Evolutionary conservation across 2,113 vertebrate genomes (phyloP).

Genomic region (Prunella fulvescens): DNA sequence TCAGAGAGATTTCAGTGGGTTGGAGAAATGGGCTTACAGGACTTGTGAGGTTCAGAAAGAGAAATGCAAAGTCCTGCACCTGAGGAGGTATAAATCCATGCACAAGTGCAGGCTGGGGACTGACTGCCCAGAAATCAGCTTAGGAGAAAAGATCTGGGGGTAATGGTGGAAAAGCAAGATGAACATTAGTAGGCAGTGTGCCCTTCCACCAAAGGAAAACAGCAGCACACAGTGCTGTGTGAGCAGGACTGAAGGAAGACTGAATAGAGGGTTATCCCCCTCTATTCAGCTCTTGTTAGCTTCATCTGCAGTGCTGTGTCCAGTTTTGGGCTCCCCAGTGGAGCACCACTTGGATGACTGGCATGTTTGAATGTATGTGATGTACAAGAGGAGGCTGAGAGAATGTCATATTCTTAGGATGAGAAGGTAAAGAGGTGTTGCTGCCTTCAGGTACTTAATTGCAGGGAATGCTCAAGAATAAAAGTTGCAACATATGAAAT

Average conservation of each 20-base stretch:
- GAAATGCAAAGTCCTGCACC: neutral
- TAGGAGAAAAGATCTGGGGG: neutral
- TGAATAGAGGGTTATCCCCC: neutral
- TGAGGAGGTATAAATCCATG: neutral
- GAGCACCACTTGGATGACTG: neutral
- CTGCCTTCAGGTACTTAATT: neutral
- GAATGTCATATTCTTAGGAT: neutral
- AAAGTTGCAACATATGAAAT: too few relatives aligned
- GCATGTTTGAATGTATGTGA: neutral
- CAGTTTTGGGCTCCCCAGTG: neutral
- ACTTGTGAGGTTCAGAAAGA: too few relatives aligned
- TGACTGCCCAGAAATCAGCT: neutral
- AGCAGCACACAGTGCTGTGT: neutral
- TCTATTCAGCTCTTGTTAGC: neutral
- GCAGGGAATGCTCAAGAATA: too few relatives aligned
- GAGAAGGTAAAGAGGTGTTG: neutral
- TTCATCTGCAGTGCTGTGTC: neutral
- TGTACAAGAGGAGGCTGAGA: neutral
- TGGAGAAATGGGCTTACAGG: too few relatives aligned
- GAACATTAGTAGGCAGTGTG: too few relatives aligned
- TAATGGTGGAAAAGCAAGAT: neutral
- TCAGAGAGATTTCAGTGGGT: neutral
- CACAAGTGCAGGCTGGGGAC: neutral
- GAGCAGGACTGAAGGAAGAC: neutral
- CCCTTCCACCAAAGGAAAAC: neutral